Evolutionary conservation across 2,888 invertebrate genomes (phyloP), one percentile per base, ranked within the genome.

Genomic region (Andrena haemorrhoa): DNA sequence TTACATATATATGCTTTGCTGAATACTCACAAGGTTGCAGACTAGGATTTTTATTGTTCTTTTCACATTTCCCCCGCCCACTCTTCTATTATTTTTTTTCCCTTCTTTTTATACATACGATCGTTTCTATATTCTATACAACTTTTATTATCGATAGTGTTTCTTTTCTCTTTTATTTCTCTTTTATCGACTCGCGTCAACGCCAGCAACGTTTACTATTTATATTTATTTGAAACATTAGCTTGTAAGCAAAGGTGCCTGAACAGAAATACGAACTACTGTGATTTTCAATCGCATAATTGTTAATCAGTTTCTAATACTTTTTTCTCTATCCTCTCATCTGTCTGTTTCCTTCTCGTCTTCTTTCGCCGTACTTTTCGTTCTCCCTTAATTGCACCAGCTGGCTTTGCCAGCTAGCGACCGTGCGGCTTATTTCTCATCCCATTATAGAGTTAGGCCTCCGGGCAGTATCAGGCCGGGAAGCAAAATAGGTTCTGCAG

Each of bases 201-300:
- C 53, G 61, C 65, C 73, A 65, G 65, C 72, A 64, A 75, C 70
- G 33, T 71, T 68, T 89, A 87, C 83, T 90, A 92, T 92, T 91
- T 90, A 91, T 93, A 93, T 92, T 93, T 92, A 92, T 92, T 92
- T 91, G 85, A 91, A 41, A 79, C 88, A 82, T 90, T 92, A 92
- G 90, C 85, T 90, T 78, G 86, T 92, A 92, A 91, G 91, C 82
- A 92, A 92, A 90, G 92, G 92, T 93, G 93, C 93, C 93, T 93
- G 91, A 90, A 87, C 4, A 16, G 16, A 83, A 91, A 88, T 86
- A 82, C 86, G 87, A 88, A 91, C 90, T 89, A 91, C 92, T 93
- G 92, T 93, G 93, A 93, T 93, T 92, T 89, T 80, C 89, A 92
- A 91, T 91, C 90, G 91, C 91, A 91, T 92, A 91, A 91, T 92